Evolutionary conservation across 1,140 invertebrate species (phyloP).

Genomic region (Helicoverpa zea): DNA sequence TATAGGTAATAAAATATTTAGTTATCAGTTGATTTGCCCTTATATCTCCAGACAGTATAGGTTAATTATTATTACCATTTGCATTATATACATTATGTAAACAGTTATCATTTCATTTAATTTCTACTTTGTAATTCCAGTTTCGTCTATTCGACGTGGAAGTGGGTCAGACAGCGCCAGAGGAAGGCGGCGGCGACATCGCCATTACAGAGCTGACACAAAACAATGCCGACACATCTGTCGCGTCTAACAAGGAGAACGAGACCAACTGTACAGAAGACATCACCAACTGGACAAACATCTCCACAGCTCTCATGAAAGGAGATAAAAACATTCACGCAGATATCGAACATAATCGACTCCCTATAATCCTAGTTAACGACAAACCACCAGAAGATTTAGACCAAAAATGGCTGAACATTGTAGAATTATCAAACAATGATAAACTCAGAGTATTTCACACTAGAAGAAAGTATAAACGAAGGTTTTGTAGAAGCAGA

Average conservation of each 20-base stretch:
- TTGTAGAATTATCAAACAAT: constrained; percentile 68
- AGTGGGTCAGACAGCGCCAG: constrained; percentile 64
- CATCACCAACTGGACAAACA: constrained; percentile 60
- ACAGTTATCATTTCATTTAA: constrained; percentile 14
- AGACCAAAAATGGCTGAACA: constrained; percentile 75
- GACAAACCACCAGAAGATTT: constrained; percentile 76
- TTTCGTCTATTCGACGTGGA: constrained; percentile 74
- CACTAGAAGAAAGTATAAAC: constrained; percentile 68
- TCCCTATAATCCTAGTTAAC: constrained; percentile 81
- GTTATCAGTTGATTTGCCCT: no score
- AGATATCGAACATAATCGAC: constrained; percentile 58
- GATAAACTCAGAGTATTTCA: constrained; percentile 76
- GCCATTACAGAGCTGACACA: constrained; percentile 63
- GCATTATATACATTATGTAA: no score
- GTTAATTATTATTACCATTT: no score
- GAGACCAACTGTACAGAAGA: constrained; percentile 64
- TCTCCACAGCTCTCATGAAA: constrained; percentile 61
- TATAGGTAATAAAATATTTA: no score
- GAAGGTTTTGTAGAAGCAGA: constrained; percentile 77
- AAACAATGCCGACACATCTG: constrained; percentile 68
- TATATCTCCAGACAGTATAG: no score
- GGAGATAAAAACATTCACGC: constrained; percentile 56
- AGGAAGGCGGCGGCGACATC: constrained; percentile 61
- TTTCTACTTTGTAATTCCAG: constrained; percentile 39
- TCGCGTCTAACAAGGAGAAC: constrained; percentile 67